Evolutionary conservation across 2,888 invertebrate species (phyloP).

Genomic region (Cephus sareptanus): DNA sequence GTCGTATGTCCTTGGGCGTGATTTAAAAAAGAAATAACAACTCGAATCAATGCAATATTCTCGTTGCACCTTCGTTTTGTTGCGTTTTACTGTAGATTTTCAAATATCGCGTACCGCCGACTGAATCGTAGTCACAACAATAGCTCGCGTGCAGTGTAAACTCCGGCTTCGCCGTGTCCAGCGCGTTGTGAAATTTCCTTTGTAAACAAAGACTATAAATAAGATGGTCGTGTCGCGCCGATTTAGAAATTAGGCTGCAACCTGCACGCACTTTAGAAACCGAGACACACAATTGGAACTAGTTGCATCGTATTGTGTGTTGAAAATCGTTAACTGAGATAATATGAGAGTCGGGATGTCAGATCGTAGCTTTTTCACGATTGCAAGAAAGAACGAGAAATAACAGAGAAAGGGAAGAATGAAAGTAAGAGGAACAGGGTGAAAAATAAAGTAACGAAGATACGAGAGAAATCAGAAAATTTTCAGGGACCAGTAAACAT

Average conservation of each 20-base stretch:
- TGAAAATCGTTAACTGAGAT: not conserved
- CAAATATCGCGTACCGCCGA: not conserved
- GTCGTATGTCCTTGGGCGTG: not conserved
- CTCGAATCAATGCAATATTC: not conserved
- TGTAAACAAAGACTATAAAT: not conserved
- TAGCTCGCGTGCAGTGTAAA: not conserved
- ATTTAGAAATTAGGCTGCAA: not conserved
- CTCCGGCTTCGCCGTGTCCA: not conserved
- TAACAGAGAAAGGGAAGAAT: conserved; percentile 34
- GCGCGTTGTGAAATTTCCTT: not conserved
- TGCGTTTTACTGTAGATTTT: not conserved
- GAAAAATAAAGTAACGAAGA: conserved; percentile 25
- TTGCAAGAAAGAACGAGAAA: conserved; percentile 29
- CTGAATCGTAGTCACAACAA: not conserved
- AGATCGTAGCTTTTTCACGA: conserved; percentile 22
- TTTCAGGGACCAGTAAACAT: not conserved
- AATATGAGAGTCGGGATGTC: conserved; percentile 47
- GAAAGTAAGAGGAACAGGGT: conserved; percentile 33
- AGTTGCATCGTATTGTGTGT: not conserved
- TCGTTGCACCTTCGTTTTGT: not conserved
- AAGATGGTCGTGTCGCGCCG: not conserved
- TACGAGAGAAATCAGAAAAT: conserved; percentile 14
- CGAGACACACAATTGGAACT: not conserved
- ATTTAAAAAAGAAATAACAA: not conserved
- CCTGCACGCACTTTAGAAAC: not conserved